phyloP scores from a whole-genome alignment of 2,888 invertebrate species.

The Frankliniella intonsa region DNA sequence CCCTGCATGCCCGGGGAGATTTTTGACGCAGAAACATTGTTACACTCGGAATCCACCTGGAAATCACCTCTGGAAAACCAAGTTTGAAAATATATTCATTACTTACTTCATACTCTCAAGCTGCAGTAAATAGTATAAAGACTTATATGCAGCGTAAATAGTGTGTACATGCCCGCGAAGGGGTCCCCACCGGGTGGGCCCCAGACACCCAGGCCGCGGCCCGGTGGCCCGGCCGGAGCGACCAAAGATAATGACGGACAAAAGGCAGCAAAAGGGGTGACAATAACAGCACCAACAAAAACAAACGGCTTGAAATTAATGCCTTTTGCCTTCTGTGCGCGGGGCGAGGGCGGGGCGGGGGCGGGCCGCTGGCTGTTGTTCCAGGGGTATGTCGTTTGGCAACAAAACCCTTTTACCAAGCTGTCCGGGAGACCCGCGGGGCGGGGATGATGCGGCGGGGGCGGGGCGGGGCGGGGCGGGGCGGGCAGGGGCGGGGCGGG shows the following conservation, averaged over 20 bases:
- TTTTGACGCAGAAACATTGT: too few relatives aligned
- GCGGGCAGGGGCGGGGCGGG: background rate
- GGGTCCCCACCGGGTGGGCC: too few relatives aligned
- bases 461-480: background rate
- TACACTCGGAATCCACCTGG: too few relatives aligned
- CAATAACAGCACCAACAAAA: background rate
- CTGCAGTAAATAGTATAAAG: too few relatives aligned
- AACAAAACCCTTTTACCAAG: conserved; percentile 23
- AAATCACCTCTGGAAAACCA: too few relatives aligned
- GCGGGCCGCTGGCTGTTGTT: background rate
- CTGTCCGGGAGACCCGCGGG: background rate
- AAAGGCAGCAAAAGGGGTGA: background rate
- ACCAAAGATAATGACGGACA: background rate
- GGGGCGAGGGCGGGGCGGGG: too few relatives aligned
- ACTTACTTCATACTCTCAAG: too few relatives aligned
- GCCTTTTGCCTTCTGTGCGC: background rate
- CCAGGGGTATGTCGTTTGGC: conserved; percentile 20
- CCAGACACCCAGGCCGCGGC: too few relatives aligned
- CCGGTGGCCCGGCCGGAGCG: background rate
- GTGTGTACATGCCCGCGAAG: too few relatives aligned
- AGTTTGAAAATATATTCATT: too few relatives aligned
- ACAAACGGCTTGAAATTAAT: background rate
- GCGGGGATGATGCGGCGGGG: background rate
- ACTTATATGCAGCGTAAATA: too few relatives aligned
- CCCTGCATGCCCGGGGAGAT: too few relatives aligned